Evolutionary conservation across 2,888 invertebrate genomes (phyloP).

Genomic region (Doris montereyensis): DNA sequence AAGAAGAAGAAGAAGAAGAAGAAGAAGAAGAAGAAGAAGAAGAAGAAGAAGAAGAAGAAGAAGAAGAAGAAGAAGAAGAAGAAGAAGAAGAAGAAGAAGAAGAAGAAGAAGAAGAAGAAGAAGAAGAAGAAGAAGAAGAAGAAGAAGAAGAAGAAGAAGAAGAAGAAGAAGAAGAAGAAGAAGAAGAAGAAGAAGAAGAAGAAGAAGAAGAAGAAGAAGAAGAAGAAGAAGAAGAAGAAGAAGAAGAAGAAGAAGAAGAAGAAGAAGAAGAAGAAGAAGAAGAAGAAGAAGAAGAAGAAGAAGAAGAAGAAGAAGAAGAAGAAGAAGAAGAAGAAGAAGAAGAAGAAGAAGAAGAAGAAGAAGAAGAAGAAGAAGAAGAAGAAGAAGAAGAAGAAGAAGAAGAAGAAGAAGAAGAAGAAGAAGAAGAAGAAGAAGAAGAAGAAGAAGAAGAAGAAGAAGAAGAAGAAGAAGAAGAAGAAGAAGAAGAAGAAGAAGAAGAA

Average conservation of each 20-base stretch:
- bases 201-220: slow-evolving; percentile 5
- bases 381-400: slow-evolving; percentile 92
- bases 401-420: slow-evolving; percentile 93
- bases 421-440: slow-evolving; percentile 75
- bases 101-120: slow-evolving; percentile 7
- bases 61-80: neutral
- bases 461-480: slow-evolving; percentile 7
- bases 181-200: neutral
- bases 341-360: slow-evolving; percentile 94
- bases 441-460: slow-evolving; percentile 75
- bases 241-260: slow-evolving; percentile 92
- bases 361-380: slow-evolving; percentile 90
- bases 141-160: neutral
- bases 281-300: slow-evolving; percentile 91
- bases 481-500: slow-evolving; percentile 31
- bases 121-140: neutral
- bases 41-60: neutral
- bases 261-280: slow-evolving; percentile 95
- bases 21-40: neutral
- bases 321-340: slow-evolving; percentile 94
- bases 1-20: slow-evolving; percentile 10
- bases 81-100: neutral
- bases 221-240: slow-evolving; percentile 79
- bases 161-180: slow-evolving; percentile 3
- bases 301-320: slow-evolving; percentile 89